Conservation (phyloP, 2,113 vertebrate species). For the Nibea coibor region DNA sequence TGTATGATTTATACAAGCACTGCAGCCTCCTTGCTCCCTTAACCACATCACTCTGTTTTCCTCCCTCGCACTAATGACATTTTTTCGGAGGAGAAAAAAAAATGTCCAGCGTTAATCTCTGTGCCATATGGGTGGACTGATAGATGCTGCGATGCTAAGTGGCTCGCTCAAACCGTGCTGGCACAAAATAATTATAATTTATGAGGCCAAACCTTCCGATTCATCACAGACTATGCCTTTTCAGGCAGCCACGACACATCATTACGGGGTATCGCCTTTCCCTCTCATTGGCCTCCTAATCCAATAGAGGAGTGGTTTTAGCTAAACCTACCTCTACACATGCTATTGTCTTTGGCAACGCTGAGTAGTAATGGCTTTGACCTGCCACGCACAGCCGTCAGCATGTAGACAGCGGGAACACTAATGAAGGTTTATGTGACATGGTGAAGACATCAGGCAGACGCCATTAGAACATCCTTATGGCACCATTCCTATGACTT, state of each 20-base stretch:
- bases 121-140: slow-evolving; percentile 80
- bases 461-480: slow-evolving; percentile 48
- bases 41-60: slow-evolving; percentile 51
- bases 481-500: slow-evolving; percentile 35
- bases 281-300: slow-evolving; percentile 70
- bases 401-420: slow-evolving; percentile 43
- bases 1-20: slow-evolving; percentile 26
- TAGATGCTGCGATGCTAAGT: slow-evolving; percentile 81
- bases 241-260: slow-evolving; percentile 63
- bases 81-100: slow-evolving; percentile 57
- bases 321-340: slow-evolving; percentile 59
- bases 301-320: slow-evolving; percentile 64
- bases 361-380: slow-evolving; percentile 68
- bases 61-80: slow-evolving; percentile 48
- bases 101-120: slow-evolving; percentile 70
- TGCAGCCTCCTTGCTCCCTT: slow-evolving; percentile 23
- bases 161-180: slow-evolving; percentile 75
- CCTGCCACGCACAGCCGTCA: slow-evolving; percentile 28
- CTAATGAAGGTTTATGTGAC: slow-evolving; percentile 75
- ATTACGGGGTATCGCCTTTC: slow-evolving; percentile 80
- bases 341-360: slow-evolving; percentile 66
- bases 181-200: slow-evolving; percentile 83
- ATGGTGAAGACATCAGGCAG: slow-evolving; percentile 49
- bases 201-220: slow-evolving; percentile 78
- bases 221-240: slow-evolving; percentile 72